Base-by-base conservation (phyloP, 2,888 invertebrate genomes). In the Hyles lineata region DNA sequence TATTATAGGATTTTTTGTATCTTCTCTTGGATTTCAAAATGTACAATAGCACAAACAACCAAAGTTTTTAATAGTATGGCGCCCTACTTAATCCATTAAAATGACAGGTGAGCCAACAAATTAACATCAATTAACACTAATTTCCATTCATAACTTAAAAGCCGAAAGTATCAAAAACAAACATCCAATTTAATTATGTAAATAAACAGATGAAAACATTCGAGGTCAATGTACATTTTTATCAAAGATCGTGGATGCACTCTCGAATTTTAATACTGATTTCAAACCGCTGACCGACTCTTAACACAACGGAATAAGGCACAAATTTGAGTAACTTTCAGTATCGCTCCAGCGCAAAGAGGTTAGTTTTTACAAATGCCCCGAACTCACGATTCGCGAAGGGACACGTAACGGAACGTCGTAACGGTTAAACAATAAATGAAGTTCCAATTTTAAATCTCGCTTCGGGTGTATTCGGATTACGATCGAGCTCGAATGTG, bases 331-430 rank as follows among this genome's bases (percentile, higher is more conserved):
- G 3, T 19, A n/a, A 58, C 17, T 50, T 67, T 23, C 11, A 23
- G 23, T 7, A 67, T 67, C 50, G 67, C 67, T 50, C 67, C 67
- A 67, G 67, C 50, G 43, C 17, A 15, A 50, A 43, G 17, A 23
- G 2, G 50, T 67, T 11, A 25, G 73, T 76, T 70, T 67, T 67
- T 23, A 43, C 63, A 63, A 67, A 67, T 43, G 74, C 77, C 80
- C 75, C 76, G 76, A 77, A 85, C 79, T 87, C 85, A 88, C 87
- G 82, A 90, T 90, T 89, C 84, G 82, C 88, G 82, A 92, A 91
- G 91, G 92, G 90, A 90, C 89, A 85, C 84, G 86, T 89, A 92
- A 91, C 93, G 86, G 92, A 89, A 84, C 82, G 85, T 82, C 79
- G 84, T 91, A 92, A 90, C 92, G 88, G 92, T 90, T 83, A 85